Base-by-base conservation (phyloP, 2,888 invertebrate species). In the Tipula unca region DNA sequence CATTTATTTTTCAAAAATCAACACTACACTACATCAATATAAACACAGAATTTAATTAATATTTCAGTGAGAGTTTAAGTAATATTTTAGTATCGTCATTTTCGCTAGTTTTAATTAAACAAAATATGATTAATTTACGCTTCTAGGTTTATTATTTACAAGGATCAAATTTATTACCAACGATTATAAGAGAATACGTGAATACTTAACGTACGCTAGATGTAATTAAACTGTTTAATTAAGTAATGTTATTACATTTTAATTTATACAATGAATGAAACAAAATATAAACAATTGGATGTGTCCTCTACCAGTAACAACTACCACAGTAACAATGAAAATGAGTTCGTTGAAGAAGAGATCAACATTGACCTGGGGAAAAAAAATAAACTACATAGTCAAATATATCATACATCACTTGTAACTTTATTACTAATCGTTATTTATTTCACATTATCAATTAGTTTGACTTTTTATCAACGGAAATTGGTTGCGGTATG, bases 381-480 rank as follows among this genome's bases (percentile, higher is more conserved):
- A 10, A 69, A 69, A 25, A 69, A 69, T 69, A 69, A 69, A 69
- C 10, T 69, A 25, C 69, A 25, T 69, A 69, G 69, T 20, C 69
- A 69, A 69, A 69, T 69, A 69, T 69, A 69, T 69, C 69, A 69
- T 25, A 69, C 69, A 69, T 69, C 48, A 48, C 17, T 85, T n/a
- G 29, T 85, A 32, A 90, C 90, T 1, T 86, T 91, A 86, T 88
- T 88, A 36, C 90, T 98, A 84, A 95, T 99, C 87, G 90, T 95
- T 2, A 91, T 96, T 84, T 99, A 99, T 91, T 97, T 98, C 90
- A 93, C 95, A 13, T 93, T 99, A 86, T 99, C 99, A 14, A 98
- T 99, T 88, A 96, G 97, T 84, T 93, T 99, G 85, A 99, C 98
- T 10, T 99, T 99, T 91, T 99, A 99, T 91, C 99, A 99, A 90